Base-by-base conservation (phyloP, 2,797 vertebrate genomes). In the Sternotherus odoratus region DNA sequence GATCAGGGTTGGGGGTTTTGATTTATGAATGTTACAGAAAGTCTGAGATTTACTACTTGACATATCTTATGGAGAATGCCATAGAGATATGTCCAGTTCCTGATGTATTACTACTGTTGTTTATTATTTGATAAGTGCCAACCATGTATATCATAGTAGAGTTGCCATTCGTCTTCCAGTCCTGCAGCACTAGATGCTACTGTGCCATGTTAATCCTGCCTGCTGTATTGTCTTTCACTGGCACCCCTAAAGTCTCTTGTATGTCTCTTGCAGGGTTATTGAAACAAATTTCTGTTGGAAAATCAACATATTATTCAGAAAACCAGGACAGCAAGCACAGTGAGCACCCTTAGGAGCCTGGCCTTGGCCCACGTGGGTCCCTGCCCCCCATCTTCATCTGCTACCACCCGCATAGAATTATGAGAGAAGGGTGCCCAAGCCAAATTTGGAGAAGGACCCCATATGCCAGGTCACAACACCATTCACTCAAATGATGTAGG, bases 1-100 rank as follows among this genome's bases (percentile, higher is more conserved):
- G 95, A 96, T 97, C 96, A 96, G 96, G 93, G 93, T 96, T 49
- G 21, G 79, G n/a, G 88, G 86, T 95, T 96, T 91, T 97, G 96
- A 97, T 95, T 92, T 94, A 96, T 96, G 96, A 95, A 91, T 13
- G 89, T 94, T 95, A 89, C 86, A 63, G 88, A 56, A 95, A 96
- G 83, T 90, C 95, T 90, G 12, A 8, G 94, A 85, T 46, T 5
- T 88, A 79, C 93, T 93, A 92, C 88, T 89, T 95, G 95, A 95
- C 95, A 87, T n/a, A 93, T 28, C 92, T 95, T 30, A 83, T 17
- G 89, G 10, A 92, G 88, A 95, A 1, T 89, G 94, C 95, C 85
- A 0, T 12, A 1, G 96, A 86, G 92, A 3, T 26, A 1, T 86
- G 1, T 57, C 49, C 60, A 48, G 0, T 50, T 39, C 56, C 48